Base-by-base conservation (phyloP, 2,888 invertebrate genomes). In the Caenorhabditis panamensis region DNA sequence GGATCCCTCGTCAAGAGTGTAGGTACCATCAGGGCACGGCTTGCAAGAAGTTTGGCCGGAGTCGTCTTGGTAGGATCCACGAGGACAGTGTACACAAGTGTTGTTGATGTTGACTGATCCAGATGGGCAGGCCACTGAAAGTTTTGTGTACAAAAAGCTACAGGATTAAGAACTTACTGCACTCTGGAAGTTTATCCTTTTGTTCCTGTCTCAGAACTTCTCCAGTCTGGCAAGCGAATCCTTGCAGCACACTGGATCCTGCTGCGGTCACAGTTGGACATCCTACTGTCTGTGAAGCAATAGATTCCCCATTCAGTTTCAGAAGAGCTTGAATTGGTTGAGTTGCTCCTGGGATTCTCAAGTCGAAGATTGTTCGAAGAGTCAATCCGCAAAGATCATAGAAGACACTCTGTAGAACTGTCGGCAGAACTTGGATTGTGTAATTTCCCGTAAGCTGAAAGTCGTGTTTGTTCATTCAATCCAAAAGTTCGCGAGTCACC, bases 381-480 rank as follows among this genome's bases (percentile, higher is more conserved):
- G 96, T 97, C 0, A 96, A 95, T 16, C 97, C 97, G 90, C 97
- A 97, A 0, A 97, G 94, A 86, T 97, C 96, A 91, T 97, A 97
- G 0, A 97, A 92, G 89, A 96, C 95, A 0, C 95, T 95, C 92
- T 96, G 96, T 85, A 94, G 94, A 26, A 96, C 94, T 1, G 95
- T 95, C 1, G 97, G 97, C 62, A 94, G 94, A 58, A 97, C 95
- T 28, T 95, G 95, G 18, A 97, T 92, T 13, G 96, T 94, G 86
- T 95, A 97, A 92, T 96, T 95, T 93, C 96, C 95, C 92, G 92
- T 86, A 44, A 92, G 87, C 88, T 91, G 47, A n/a, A 77, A 41
- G 41, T 41, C 41, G 5, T 41, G 16, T 41, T 41, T 41, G 16
- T 16, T 41, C 41, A 41, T 3, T 41, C 41, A 16, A 16, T 59